These are phyloP conservation scores for Dioctria rufipes DNA, from an alignment of 2,888 invertebrate genomes.

Conservation along the genomic window DNA sequence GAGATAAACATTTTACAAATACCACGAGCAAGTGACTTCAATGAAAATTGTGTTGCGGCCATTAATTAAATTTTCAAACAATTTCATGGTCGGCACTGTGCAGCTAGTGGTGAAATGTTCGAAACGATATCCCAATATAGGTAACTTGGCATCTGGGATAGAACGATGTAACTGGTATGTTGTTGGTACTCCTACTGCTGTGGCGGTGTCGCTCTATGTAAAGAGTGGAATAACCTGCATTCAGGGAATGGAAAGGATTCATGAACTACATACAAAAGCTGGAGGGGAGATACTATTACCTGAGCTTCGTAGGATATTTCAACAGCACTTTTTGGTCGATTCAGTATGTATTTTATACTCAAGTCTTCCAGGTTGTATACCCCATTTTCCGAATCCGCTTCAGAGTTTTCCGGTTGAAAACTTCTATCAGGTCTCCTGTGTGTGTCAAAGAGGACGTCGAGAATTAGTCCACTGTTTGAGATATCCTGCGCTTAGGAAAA, in stretches of 20 bases:
- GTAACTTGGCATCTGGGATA: conserved; percentile 2
- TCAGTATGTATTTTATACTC: neutral
- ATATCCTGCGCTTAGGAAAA: conserved; percentile 41
- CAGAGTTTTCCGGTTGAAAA: neutral
- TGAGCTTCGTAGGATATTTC: conserved; percentile 26
- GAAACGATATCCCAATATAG: conserved; percentile 31
- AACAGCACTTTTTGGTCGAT: conserved; percentile 30
- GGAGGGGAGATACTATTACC: conserved; percentile 33
- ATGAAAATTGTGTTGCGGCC: conserved; percentile 52
- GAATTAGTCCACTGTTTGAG: conserved; percentile 46
- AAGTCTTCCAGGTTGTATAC: neutral
- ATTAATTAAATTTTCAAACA: conserved; percentile 54
- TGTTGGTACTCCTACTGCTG: neutral
- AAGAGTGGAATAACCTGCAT: neutral
- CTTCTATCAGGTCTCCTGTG: conserved; percentile 4
- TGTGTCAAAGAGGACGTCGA: conserved; percentile 26
- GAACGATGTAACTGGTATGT: conserved; percentile 19
- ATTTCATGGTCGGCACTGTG: conserved; percentile 48
- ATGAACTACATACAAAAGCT: conserved; percentile 22
- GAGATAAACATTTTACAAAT: conserved; percentile 50
- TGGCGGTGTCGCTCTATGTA: conserved; percentile 7
- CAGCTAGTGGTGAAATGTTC: conserved; percentile 24
- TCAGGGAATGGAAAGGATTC: conserved; percentile 36
- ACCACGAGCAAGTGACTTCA: conserved; percentile 50
- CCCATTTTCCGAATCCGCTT: conserved; percentile 20